Evolutionary conservation across 1,140 invertebrate genomes (phyloP).

Genomic region (Lithobius niger): DNA sequence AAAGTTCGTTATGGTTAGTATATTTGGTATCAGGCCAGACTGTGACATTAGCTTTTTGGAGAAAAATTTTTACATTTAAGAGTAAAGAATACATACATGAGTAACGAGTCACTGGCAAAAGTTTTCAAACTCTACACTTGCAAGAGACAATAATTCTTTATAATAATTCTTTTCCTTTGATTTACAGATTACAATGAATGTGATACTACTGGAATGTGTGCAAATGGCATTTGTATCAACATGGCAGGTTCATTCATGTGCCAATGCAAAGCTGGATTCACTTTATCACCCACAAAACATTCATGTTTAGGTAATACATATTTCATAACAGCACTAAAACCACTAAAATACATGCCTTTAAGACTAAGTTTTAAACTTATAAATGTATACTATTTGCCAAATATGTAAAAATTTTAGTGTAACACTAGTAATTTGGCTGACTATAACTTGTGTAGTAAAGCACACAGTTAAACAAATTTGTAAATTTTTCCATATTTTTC

Average conservation of each 20-base stretch:
- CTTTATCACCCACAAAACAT: slow-evolving; percentile 53
- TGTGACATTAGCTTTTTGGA: too few species aligned
- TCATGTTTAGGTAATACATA: slow-evolving; percentile 60
- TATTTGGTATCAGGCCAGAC: too few species aligned
- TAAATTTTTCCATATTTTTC: too few species aligned
- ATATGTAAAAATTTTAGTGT: slow-evolving; percentile 11
- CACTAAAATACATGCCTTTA: not conserved
- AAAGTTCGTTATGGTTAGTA: too few species aligned
- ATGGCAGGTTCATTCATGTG: slow-evolving; percentile 66
- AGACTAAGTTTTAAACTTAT: not conserved
- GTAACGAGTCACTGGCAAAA: too few species aligned
- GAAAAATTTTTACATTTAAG: too few species aligned
- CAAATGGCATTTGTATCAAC: slow-evolving; percentile 66
- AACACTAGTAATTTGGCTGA: too few species aligned
- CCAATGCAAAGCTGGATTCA: slow-evolving; percentile 60
- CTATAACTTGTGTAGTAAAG: too few species aligned
- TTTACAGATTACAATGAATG: slow-evolving; percentile 76
- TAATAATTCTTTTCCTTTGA: slow-evolving; percentile 1
- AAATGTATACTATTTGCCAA: not conserved
- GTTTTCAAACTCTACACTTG: too few species aligned
- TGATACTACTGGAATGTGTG: slow-evolving; percentile 60
- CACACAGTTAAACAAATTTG: too few species aligned
- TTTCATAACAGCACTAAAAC: not conserved
- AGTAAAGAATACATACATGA: too few species aligned
- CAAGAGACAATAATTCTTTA: too few species aligned